Evolutionary conservation across 2,888 invertebrate genomes (phyloP).

Genomic region (Nomada goodeniana): DNA sequence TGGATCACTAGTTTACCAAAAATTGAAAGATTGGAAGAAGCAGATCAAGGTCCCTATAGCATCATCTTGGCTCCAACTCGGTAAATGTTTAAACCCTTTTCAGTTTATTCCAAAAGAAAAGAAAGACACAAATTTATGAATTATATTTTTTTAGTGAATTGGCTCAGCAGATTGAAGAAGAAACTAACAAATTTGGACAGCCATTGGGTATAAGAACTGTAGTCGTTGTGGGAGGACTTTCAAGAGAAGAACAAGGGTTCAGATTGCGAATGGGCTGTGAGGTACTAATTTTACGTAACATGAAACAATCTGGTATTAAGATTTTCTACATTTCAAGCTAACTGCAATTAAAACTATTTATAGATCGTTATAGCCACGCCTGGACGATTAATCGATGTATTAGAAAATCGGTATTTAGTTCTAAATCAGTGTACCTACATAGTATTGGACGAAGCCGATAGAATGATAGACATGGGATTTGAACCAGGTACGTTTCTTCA

Average conservation of each 20-base stretch:
- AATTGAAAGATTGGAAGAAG: slow-evolving; percentile 95
- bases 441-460: slow-evolving; percentile 97
- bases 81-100: slow-evolving; percentile 59
- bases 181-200: slow-evolving; percentile 98
- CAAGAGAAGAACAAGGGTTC: slow-evolving; percentile 99
- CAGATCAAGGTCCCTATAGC: slow-evolving; percentile 98
- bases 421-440: slow-evolving; percentile 99
- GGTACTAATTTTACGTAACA: slow-evolving; percentile 80
- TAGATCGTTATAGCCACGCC: slow-evolving; percentile 99
- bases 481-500: slow-evolving; percentile 88
- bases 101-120: not conserved
- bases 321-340: slow-evolving; percentile 6
- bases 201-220: slow-evolving; percentile 97
- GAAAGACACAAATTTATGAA: not conserved
- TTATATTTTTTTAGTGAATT: slow-evolving; percentile 89
- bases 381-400: slow-evolving; percentile 98
- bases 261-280: slow-evolving; percentile 98
- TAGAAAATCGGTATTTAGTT: slow-evolving; percentile 99
- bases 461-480: slow-evolving; percentile 99
- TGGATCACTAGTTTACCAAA: slow-evolving; percentile 99
- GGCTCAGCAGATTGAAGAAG: slow-evolving; percentile 99
- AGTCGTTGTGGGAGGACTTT: slow-evolving; percentile 98
- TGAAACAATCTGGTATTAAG: not conserved
- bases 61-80: slow-evolving; percentile 99
- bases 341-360: slow-evolving; percentile 47